A percentile compares a stretch with the other conserved stretches of the same genome.
phyloP scores from a whole-genome alignment of 2,797 vertebrate genomes.

The Anabas testudineus region DNA sequence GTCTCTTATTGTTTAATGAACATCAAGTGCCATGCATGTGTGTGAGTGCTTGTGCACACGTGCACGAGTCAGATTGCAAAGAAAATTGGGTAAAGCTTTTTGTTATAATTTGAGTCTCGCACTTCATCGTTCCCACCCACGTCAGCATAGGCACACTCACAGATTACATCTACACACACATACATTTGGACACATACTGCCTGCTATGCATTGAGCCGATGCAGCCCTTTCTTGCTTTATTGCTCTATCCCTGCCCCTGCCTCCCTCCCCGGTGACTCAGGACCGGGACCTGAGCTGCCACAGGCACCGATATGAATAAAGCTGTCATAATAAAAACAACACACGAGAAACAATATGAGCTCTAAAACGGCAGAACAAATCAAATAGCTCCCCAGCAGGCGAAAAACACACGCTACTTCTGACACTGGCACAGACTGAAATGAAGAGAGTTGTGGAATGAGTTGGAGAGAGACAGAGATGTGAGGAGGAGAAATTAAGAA shows the following conservation, averaged over 20 bases:
- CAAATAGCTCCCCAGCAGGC: conserved; percentile 74
- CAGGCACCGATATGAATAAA: conserved; percentile 76
- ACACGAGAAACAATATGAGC: conserved; percentile 78
- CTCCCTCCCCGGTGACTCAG: conserved; percentile 70
- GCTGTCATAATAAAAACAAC: conserved; percentile 75
- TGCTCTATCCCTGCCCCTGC: conserved; percentile 65
- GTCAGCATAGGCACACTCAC: conserved; percentile 34
- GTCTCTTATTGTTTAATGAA: conserved; percentile 69
- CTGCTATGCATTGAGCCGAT: conserved; percentile 51
- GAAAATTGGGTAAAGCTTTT: conserved; percentile 45
- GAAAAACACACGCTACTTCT: conserved; percentile 38
- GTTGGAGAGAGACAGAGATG: conserved; percentile 1
- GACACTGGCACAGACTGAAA: conserved; percentile 52
- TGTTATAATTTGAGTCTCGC: conserved; percentile 54
- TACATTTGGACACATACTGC: conserved; percentile 35
- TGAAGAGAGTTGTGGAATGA: conserved; percentile 33
- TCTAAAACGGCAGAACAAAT: conserved; percentile 78
- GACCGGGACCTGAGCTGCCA: conserved; percentile 55
- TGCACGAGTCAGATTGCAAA: conserved; percentile 27
- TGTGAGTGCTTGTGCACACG: conserved; percentile 45
- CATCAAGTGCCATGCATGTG: conserved; percentile 42
- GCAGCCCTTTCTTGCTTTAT: conserved; percentile 77
- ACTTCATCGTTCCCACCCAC: conserved; percentile 39
- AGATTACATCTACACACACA: conserved; percentile 19
- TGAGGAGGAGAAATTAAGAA: conserved; percentile 38